Base-by-base conservation (phyloP, 1,140 invertebrate species). In the Orius laevigatus region DNA sequence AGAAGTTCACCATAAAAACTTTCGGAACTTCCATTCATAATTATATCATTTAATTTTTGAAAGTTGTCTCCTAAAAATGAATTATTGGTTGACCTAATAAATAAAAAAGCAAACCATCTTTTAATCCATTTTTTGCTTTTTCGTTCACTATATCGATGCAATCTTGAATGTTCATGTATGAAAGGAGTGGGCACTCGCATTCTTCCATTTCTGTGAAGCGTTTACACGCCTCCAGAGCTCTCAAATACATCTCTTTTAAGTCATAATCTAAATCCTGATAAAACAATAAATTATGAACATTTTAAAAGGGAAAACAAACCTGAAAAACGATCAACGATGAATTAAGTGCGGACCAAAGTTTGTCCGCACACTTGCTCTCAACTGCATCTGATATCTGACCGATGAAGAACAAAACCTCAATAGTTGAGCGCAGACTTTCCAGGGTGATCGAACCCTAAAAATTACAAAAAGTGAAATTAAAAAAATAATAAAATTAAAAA, bases 121-220 rank as follows among this genome's bases (percentile, higher is more conserved):
- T 25, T 25, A 25, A 4, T 25, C 75, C 63, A 61, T 76, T 67
- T 58, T 75, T 73, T 56, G 75, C 72, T 58, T 77, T 69, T 55
- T 72, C 66, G 56, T 84, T 82, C 0, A 84, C 74, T 56, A 72
- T 63, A 54, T 80, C 73, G 15, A 86, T 68, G 49, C 73, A 71
- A 40, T 79, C 73, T 59, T 77, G 74, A 49, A 86, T 75, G 58
- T 84, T 79, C 49, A 67, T 66, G 53, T 80, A 75, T 3, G 78
- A 80, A 33, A 86, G 62, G 46, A 84, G 59, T 18, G 71, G 62
- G 61, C 76, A 78, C 38, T 62, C 57, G 49, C 67, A 67, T 2
- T 62, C 57, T 55, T 70, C 67, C 47, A 62, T 65, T 33, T 66
- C 60, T 61, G 81, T 81, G 11, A 68, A 62, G 51, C 66, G 57